A percentile compares a stretch with the other conserved stretches of the same genome.
These are phyloP conservation scores for Piscicola geometra DNA, from an alignment of 2,888 invertebrate genomes.

Conservation along the genomic window DNA sequence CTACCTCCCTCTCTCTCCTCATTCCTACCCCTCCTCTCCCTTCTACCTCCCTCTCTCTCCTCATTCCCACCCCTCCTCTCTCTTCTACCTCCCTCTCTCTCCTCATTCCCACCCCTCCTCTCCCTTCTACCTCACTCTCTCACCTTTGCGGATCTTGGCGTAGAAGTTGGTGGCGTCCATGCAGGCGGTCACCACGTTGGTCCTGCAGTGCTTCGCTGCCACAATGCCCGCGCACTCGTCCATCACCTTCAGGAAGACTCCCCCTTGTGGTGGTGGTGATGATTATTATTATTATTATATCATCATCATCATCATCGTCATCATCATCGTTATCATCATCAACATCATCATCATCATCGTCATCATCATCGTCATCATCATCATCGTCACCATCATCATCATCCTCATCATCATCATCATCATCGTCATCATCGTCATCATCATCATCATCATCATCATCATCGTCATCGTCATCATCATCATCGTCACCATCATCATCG, in stretches of 20 bases:
- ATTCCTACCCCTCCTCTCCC: not conserved
- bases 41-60: not conserved
- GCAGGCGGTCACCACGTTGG: slow-evolving; percentile 41
- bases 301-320: slow-evolving; percentile 21
- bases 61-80: not conserved
- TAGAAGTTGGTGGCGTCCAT: slow-evolving; percentile 42
- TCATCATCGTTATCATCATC: slow-evolving; percentile 25
- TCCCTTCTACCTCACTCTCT: not conserved
- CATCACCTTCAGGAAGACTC: slow-evolving; percentile 43
- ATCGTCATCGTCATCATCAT: not conserved
- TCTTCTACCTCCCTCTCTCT: not conserved
- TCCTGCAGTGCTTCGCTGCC: slow-evolving; percentile 41
- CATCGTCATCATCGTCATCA: slow-evolving; percentile 24
- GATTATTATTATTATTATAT: too few species aligned
- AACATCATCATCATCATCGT: slow-evolving; percentile 29
- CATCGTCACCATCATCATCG: slow-evolving; percentile 10
- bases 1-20: slow-evolving; percentile 32
- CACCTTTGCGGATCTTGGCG: slow-evolving; percentile 36
- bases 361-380: slow-evolving; percentile 33
- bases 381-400: slow-evolving; percentile 32
- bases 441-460: slow-evolving; percentile 12
- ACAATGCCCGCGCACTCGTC: slow-evolving; percentile 43
- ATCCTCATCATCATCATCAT: slow-evolving; percentile 32
- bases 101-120: not conserved
- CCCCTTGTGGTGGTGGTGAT: too few species aligned